Evolutionary conservation across 2,888 invertebrate species (phyloP).

Genomic region (Lasius platythorax): DNA sequence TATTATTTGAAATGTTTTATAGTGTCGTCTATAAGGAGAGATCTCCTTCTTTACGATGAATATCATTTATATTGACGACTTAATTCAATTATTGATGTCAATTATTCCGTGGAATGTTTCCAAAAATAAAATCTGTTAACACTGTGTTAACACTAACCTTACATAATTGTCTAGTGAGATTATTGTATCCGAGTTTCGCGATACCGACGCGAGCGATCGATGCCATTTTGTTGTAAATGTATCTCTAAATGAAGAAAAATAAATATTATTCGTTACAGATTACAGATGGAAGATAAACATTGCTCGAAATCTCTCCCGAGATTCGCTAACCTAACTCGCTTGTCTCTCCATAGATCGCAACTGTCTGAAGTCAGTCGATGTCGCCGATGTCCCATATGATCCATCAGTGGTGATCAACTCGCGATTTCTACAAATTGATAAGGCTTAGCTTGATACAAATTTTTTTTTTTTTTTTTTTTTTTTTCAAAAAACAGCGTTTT

Average conservation of each 20-base stretch:
- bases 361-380: neutral
- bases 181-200: slow-evolving; percentile 55
- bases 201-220: slow-evolving; percentile 60
- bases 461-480: neutral
- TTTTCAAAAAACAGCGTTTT: neutral
- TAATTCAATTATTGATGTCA: neutral
- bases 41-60: neutral
- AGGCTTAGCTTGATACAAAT: neutral
- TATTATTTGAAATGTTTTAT: neutral
- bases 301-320: neutral
- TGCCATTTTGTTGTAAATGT: slow-evolving; percentile 68
- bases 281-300: neutral
- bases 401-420: neutral
- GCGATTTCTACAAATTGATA: neutral
- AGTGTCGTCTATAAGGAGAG: neutral
- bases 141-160: slow-evolving; percentile 78
- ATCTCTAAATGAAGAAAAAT: neutral
- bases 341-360: neutral
- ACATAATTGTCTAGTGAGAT: slow-evolving; percentile 77
- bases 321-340: neutral
- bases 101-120: neutral
- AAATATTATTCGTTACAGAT: slow-evolving; percentile 8
- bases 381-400: neutral
- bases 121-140: slow-evolving; percentile 35
- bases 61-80: neutral